phyloP scores from a whole-genome alignment of 2,888 invertebrate genomes.

The Camptogramma bilineatum region DNA sequence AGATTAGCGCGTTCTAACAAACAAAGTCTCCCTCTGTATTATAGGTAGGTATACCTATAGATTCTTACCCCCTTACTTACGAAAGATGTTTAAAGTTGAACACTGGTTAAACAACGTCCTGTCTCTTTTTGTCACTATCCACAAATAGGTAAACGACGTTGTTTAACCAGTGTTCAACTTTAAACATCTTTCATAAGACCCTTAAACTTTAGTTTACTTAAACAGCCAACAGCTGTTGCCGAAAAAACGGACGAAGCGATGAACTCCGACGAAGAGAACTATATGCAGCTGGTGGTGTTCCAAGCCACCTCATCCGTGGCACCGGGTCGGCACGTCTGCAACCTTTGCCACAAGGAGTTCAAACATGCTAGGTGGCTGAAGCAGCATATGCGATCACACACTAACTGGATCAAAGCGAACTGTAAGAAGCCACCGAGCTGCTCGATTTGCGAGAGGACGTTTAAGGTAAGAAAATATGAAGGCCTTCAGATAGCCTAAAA shows the following conservation, averaged over 20 bases:
- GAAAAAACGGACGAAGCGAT: constrained; percentile 63
- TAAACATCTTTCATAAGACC: too few relatives aligned
- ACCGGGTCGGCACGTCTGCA: constrained; percentile 86
- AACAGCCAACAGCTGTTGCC: constrained; percentile 32
- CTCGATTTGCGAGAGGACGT: constrained; percentile 85
- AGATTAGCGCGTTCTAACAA: too few relatives aligned
- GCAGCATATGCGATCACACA: constrained; percentile 87
- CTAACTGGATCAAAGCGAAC: constrained; percentile 88
- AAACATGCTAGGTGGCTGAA: constrained; percentile 87
- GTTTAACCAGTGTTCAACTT: too few relatives aligned
- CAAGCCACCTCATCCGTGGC: constrained; percentile 83
- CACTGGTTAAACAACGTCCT: too few relatives aligned
- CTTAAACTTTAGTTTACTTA: too few relatives aligned
- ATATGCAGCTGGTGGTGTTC: constrained; percentile 76
- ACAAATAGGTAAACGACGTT: too few relatives aligned
- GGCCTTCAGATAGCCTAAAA: too few relatives aligned
- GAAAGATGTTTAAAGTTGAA: too few relatives aligned
- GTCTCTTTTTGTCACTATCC: too few relatives aligned
- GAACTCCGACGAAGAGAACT: constrained; percentile 78
- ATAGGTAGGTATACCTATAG: too few relatives aligned
- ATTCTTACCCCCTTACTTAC: too few relatives aligned
- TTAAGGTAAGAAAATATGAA: constrained; percentile 69
- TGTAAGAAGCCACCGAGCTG: constrained; percentile 88
- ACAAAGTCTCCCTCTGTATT: too few relatives aligned
- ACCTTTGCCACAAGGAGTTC: constrained; percentile 87